Conservation (phyloP, 1,140 invertebrate genomes). For the Reticulitermes speratus region DNA sequence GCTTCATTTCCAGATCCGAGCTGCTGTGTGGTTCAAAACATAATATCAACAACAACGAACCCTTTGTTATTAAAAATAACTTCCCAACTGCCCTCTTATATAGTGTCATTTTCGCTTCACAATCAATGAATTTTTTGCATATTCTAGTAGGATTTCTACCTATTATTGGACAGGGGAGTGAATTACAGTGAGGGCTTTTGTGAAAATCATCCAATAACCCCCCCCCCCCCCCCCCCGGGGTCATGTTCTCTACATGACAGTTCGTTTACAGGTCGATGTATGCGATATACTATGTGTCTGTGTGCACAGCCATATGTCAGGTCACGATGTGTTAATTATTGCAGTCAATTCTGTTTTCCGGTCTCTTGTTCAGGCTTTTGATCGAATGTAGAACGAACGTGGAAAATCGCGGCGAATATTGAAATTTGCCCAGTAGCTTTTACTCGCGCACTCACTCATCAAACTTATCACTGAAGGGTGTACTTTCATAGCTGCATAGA, state of each 20-base stretch:
- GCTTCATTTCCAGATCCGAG: no score
- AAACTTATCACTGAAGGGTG: background rate
- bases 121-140: background rate
- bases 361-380: background rate
- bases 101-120: background rate
- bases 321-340: background rate
- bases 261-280: background rate
- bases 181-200: background rate
- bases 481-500: no score
- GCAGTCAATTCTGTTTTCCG: background rate
- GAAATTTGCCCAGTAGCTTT: background rate
- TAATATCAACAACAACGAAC: no score
- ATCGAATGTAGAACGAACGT: background rate
- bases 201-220: background rate
- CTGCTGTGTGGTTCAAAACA: no score
- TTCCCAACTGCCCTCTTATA: background rate
- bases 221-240: no score
- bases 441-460: background rate
- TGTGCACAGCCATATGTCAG: background rate
- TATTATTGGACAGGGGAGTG: background rate
- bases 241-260: background rate
- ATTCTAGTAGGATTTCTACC: background rate
- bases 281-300: background rate
- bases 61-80: background rate
- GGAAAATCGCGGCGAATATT: background rate